Evolutionary conservation across 2,888 invertebrate genomes (phyloP).

Genomic region (Cheilosia urbana): DNA sequence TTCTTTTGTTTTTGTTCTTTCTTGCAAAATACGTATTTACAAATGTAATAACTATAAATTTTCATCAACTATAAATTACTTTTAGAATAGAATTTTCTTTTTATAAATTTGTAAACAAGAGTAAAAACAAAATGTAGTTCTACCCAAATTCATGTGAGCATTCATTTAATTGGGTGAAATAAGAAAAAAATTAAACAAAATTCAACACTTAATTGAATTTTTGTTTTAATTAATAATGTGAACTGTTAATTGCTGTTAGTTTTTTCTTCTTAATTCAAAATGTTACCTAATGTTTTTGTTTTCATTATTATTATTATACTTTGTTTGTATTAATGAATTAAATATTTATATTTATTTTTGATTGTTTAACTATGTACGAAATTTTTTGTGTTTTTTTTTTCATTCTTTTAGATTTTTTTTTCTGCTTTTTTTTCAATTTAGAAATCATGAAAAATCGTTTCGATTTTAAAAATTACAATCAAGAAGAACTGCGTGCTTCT

Average conservation of each 20-base stretch:
- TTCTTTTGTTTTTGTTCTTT: conserved; percentile 33
- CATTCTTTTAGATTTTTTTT: conserved; percentile 10
- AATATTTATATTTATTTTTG: conserved; percentile 71
- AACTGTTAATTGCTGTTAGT: conserved; percentile 67
- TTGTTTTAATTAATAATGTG: conserved; percentile 49
- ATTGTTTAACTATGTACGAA: conserved; percentile 76
- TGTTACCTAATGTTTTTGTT: conserved; percentile 59
- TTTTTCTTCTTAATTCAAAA: conserved; percentile 64
- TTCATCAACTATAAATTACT: conserved; percentile 64
- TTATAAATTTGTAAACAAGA: conserved; percentile 9
- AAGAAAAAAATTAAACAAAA: conserved; percentile 31
- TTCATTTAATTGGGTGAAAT: conserved; percentile 52
- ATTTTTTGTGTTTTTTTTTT: conserved; percentile 40
- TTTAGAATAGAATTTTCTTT: conserved; percentile 56
- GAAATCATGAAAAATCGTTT: conserved; percentile 69
- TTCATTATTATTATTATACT: conserved; percentile 36
- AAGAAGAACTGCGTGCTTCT: conserved; percentile 69
- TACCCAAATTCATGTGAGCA: conserved; percentile 52
- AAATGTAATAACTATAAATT: conserved; percentile 72
- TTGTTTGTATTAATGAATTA: conserved; percentile 60
- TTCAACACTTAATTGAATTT: conserved; percentile 48
- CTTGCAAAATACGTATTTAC: conserved; percentile 73
- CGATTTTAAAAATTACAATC: conserved; percentile 64
- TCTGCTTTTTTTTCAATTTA: conserved; percentile 42
- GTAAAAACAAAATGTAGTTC: conserved; percentile 31